A percentile compares a stretch with the other conserved stretches of the same genome.
Evolutionary conservation across 1,140 invertebrate species (phyloP).

Genomic region (Aplysia californica): DNA sequence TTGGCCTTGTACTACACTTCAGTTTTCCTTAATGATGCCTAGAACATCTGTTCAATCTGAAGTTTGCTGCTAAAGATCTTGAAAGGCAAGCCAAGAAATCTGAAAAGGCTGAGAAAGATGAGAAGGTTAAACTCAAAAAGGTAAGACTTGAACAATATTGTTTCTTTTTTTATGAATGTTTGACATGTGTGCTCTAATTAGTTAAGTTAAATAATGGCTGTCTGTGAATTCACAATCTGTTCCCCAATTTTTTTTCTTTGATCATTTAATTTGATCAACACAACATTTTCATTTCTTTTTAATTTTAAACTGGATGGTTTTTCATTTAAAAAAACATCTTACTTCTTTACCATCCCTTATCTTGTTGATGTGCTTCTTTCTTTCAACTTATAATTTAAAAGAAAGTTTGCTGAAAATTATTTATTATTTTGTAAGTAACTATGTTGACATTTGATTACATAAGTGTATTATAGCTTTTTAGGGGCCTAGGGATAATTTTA

Average conservation of each 20-base stretch:
- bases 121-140: slow-evolving; percentile 96
- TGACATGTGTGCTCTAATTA: background rate
- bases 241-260: no score
- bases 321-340: background rate
- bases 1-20: no score
- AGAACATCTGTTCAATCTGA: slow-evolving; percentile 94
- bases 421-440: no score
- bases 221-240: background rate
- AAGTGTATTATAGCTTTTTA: no score
- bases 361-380: no score
- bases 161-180: background rate
- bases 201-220: background rate
- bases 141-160: slow-evolving; percentile 62
- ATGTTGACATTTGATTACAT: no score
- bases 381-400: no score
- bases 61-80: slow-evolving; percentile 98
- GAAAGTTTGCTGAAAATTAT: no score
- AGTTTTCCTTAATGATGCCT: no score
- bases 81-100: slow-evolving; percentile 97
- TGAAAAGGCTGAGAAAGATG: slow-evolving; percentile 96
- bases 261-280: no score
- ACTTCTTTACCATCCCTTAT: no score
- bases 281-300: background rate
- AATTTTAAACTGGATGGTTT: background rate
- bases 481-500: no score